Evolutionary conservation across 2,888 invertebrate genomes (phyloP), one percentile per base, ranked within the genome.

Genomic region (Pandemis cinnamomeana): DNA sequence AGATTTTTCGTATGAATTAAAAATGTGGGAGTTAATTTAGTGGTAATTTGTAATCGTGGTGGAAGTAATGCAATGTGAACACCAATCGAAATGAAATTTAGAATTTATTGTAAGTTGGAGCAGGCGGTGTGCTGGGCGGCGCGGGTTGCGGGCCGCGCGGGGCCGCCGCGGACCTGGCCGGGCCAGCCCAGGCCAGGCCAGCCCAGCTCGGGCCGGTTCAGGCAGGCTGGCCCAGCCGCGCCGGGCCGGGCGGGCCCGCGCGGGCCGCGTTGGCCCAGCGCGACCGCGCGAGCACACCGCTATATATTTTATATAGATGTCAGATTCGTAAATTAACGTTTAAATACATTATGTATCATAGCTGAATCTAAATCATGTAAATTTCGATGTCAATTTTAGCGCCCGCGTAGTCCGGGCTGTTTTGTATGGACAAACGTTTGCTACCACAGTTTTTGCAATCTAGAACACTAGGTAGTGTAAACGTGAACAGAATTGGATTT

Each of bases 301-400:
- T 63, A 73, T 90, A 91, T 92, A 92, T 91, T 92, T 92, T 91
- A 89, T 91, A 91, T 92, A 92, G 91, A 91, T 88, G 91, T 93
- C 90, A 87, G 89, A 90, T 89, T 91, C 89, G 86, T 89, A 85
- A 77, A 81, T 80, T 83, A 83, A 83, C 84, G 77, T 75, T 83
- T 84, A 86, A 81, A 87, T 58, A 58, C 83, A 86, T 84, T 84
- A 80, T 92, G 92, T 92, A 91, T 88, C 86, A 91, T 91, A 92
- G 92, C 91, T 90, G 92, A 91, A 88, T 88, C 79, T 81, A 84
- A 87, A 87, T 90, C 87, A 86, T 93, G 91, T 92, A 92, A 90
- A 90, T 89, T 89, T 93, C 89, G 91, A 93, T 93, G 93, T 93
- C 93, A 93, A 93, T 93, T 93, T 89, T 93, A 92, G 91, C 77